These are phyloP conservation scores for Drosophila auraria DNA, from an alignment of 1,140 invertebrate species.

Conservation along the genomic window DNA sequence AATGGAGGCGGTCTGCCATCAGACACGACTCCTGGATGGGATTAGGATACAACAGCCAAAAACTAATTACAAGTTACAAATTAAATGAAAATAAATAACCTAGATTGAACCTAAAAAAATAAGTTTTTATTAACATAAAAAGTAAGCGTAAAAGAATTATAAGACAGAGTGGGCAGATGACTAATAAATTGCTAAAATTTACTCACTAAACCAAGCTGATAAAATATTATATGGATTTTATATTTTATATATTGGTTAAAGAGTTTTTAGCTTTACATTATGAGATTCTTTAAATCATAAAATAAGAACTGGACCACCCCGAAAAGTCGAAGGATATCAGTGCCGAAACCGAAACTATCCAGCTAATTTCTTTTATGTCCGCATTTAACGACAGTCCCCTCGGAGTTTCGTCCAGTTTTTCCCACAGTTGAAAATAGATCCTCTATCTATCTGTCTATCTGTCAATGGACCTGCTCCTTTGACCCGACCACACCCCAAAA, in stretches of 20 bases:
- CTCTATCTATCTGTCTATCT: slow-evolving; percentile 40
- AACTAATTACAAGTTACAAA: neutral
- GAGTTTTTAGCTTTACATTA: neutral
- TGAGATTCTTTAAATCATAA: neutral
- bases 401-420: slow-evolving; percentile 27
- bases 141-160: neutral
- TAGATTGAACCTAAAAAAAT: slow-evolving; percentile 2
- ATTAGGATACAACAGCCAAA: neutral
- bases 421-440: slow-evolving; percentile 53
- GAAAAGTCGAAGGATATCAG: slow-evolving; percentile 33
- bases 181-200: neutral
- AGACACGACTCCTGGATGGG: neutral
- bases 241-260: no score
- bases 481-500: slow-evolving; percentile 62
- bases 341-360: slow-evolving; percentile 46
- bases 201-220: no score
- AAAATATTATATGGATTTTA: no score
- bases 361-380: slow-evolving; percentile 72
- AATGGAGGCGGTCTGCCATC: slow-evolving; percentile 5
- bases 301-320: slow-evolving; percentile 56
- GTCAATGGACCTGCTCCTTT: slow-evolving; percentile 65
- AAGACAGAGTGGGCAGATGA: neutral
- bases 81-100: slow-evolving; percentile 5
- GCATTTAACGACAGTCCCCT: slow-evolving; percentile 59
- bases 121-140: neutral